Evolutionary conservation across 2,888 invertebrate genomes (phyloP).

Genomic region (Athetis lepigone): DNA sequence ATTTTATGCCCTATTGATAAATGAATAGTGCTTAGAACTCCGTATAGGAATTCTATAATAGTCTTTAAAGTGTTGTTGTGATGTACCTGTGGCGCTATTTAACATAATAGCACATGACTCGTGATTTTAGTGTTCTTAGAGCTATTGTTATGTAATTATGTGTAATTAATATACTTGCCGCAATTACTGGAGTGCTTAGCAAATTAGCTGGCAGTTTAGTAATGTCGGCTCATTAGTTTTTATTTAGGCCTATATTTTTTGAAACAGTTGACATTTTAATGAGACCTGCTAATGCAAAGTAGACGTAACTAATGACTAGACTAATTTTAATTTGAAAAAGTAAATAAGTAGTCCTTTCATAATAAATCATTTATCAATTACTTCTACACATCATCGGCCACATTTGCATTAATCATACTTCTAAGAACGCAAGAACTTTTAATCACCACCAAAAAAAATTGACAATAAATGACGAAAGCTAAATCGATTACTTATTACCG

Average conservation of each 20-base stretch:
- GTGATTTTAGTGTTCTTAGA: slow-evolving; percentile 51
- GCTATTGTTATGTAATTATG: slow-evolving; percentile 55
- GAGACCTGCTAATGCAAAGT: slow-evolving; percentile 4
- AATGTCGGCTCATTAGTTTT: slow-evolving; percentile 35
- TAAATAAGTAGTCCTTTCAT: slow-evolving; percentile 1
- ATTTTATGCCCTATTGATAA: slow-evolving; percentile 43
- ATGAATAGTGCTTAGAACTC: slow-evolving; percentile 41
- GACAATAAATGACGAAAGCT: slow-evolving; percentile 30
- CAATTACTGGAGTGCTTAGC: slow-evolving; percentile 48
- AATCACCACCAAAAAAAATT: slow-evolving; percentile 27
- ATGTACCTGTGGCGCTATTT: slow-evolving; percentile 48
- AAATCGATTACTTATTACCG: slow-evolving; percentile 53
- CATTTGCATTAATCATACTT: slow-evolving; percentile 29
- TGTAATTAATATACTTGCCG: slow-evolving; percentile 51
- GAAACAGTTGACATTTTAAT: slow-evolving; percentile 11
- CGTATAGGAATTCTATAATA: slow-evolving; percentile 18
- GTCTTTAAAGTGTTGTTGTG: slow-evolving; percentile 40
- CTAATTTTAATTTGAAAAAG: slow-evolving; percentile 9
- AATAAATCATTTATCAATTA: slow-evolving; percentile 31
- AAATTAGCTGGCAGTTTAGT: slow-evolving; percentile 41
- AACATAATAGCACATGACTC: slow-evolving; percentile 53
- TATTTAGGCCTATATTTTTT: slow-evolving; percentile 20
- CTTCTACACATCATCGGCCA: slow-evolving; percentile 7
- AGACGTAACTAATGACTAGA: neutral
- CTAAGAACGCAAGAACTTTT: slow-evolving; percentile 27